phyloP scores from a whole-genome alignment of 2,888 invertebrate genomes.

The Drosophila villosipedis region DNA sequence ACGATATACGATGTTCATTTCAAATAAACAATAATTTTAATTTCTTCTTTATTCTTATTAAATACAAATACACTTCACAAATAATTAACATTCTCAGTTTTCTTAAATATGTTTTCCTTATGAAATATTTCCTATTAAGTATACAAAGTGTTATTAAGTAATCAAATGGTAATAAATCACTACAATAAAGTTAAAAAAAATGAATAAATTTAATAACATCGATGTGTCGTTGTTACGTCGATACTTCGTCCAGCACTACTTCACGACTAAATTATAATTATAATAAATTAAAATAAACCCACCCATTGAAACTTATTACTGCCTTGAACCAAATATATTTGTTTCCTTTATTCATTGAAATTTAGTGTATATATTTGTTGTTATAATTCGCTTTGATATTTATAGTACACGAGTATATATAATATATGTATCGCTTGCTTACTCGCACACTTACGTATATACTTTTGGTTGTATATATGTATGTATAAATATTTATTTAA shows the following conservation, averaged over 20 bases:
- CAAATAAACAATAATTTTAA: neutral
- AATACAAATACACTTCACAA: neutral
- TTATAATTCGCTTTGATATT: slow-evolving; percentile 46
- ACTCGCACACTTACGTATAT: slow-evolving; percentile 18
- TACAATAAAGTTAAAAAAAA: neutral
- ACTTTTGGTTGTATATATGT: slow-evolving; percentile 8
- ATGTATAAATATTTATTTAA: slow-evolving; percentile 38
- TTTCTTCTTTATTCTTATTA: neutral
- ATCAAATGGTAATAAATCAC: neutral
- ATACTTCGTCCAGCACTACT: neutral
- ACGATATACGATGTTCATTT: neutral
- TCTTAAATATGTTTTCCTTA: neutral
- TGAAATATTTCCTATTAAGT: neutral
- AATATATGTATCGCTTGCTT: slow-evolving; percentile 20
- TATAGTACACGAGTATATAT: slow-evolving; percentile 45
- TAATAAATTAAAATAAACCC: neutral
- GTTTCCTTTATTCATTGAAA: slow-evolving; percentile 49
- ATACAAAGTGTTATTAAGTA: neutral
- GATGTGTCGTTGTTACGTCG: neutral
- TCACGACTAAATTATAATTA: neutral
- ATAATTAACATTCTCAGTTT: neutral
- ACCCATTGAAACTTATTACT: neutral
- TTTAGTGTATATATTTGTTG: slow-evolving; percentile 55
- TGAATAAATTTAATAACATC: neutral
- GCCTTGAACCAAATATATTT: slow-evolving; percentile 43